Evolutionary conservation across 2,113 vertebrate genomes (phyloP).

Genomic region (Mus spicilegus): DNA sequence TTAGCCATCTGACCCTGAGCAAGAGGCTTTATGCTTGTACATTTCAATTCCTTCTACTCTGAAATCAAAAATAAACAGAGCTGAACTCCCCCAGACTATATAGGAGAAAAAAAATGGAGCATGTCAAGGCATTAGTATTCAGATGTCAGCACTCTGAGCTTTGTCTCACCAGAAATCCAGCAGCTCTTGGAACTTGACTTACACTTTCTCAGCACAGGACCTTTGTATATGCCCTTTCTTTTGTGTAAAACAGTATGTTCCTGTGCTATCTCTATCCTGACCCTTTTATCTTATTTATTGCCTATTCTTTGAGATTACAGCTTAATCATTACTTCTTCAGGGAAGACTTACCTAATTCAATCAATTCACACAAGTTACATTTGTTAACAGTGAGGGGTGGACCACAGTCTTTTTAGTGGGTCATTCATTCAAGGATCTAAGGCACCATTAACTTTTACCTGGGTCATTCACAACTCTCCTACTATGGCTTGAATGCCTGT

Average conservation of each 20-base stretch:
- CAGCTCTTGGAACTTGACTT: neutral
- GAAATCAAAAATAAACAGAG: constrained; percentile 53
- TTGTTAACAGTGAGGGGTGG: constrained; percentile 23
- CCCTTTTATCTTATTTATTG: neutral
- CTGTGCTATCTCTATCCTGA: neutral
- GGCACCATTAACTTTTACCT: neutral
- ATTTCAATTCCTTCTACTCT: constrained; percentile 37
- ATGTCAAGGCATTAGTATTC: constrained; percentile 14
- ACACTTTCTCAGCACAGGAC: neutral
- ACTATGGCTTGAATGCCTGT: neutral
- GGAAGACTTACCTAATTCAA: constrained; percentile 23
- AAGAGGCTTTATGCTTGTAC: constrained; percentile 29
- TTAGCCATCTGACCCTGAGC: neutral
- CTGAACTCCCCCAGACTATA: constrained; percentile 10
- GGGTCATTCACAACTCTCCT: neutral
- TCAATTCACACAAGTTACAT: constrained; percentile 10
- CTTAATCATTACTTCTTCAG: neutral
- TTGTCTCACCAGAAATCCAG: constrained; percentile 35
- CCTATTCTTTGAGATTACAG: constrained; percentile 12
- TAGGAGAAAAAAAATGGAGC: constrained; percentile 21
- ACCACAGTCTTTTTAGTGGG: neutral
- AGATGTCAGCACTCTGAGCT: constrained; percentile 30
- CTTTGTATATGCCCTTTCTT: neutral
- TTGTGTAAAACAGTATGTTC: neutral
- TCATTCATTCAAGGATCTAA: constrained; percentile 1